phyloP scores from a whole-genome alignment of 2,797 vertebrate species.

The Brachyrhaphis roseni region DNA sequence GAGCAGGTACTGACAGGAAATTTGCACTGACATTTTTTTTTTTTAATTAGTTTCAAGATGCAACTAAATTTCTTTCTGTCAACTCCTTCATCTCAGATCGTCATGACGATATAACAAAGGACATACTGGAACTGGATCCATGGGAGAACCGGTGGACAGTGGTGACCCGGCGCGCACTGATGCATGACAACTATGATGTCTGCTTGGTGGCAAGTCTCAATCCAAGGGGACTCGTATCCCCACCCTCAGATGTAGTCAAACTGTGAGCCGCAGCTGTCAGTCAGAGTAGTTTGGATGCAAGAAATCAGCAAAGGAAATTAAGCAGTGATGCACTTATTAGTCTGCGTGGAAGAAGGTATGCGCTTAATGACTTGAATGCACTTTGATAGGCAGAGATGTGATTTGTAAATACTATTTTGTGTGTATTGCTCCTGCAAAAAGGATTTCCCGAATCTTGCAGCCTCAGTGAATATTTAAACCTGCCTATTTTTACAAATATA shows the following conservation, averaged over 20 bases:
- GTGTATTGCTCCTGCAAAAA: slow-evolving; percentile 21
- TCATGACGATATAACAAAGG: slow-evolving; percentile 93
- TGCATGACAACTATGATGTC: slow-evolving; percentile 97
- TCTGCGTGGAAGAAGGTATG: slow-evolving; percentile 35
- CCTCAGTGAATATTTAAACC: not conserved
- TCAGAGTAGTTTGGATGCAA: slow-evolving; percentile 41
- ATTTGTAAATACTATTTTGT: slow-evolving; percentile 56
- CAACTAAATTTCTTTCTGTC: not conserved
- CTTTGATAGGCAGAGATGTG: slow-evolving; percentile 5
- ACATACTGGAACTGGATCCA: slow-evolving; percentile 93
- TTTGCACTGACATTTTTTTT: not conserved
- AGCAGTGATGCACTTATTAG: slow-evolving; percentile 56
- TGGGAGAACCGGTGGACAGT: slow-evolving; percentile 95
- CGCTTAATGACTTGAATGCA: slow-evolving; percentile 48
- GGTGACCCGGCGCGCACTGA: slow-evolving; percentile 85
- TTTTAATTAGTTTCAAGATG: not conserved
- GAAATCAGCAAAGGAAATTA: slow-evolving; percentile 34
- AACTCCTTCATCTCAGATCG: slow-evolving; percentile 82
- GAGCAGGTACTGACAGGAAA: slow-evolving; percentile 85
- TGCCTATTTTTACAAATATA: slow-evolving; percentile 8
- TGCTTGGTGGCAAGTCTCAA: slow-evolving; percentile 96
- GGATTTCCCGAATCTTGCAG: slow-evolving; percentile 17
- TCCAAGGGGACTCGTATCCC: slow-evolving; percentile 91
- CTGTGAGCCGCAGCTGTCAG: slow-evolving; percentile 60
- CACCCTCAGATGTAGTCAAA: slow-evolving; percentile 86